These are phyloP conservation scores for Varecia variegata DNA, from an alignment of 2,797 vertebrate genomes.

Conservation along the genomic window DNA sequence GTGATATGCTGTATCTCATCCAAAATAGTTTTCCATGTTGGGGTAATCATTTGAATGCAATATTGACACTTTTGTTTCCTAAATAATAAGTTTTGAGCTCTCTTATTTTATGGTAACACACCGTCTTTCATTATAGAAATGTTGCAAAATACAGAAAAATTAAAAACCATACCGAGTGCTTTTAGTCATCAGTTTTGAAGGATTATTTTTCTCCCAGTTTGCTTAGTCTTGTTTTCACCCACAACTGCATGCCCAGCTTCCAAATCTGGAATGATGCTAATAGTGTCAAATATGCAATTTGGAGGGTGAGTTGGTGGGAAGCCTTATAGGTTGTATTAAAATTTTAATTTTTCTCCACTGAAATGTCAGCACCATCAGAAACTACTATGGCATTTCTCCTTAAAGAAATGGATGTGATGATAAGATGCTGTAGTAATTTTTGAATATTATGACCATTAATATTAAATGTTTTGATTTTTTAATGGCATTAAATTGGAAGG, in stretches of 20 bases:
- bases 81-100: constrained; percentile 14
- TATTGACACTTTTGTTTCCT: constrained; percentile 5
- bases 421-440: not conserved
- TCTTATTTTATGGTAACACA: constrained; percentile 11
- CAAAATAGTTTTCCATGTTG: not conserved
- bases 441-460: not conserved
- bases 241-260: not conserved
- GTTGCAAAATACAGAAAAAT: not conserved
- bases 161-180: not conserved
- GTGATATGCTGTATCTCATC: not conserved
- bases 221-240: not conserved
- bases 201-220: not conserved
- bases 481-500: not conserved
- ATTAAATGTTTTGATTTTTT: not conserved
- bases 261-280: constrained; percentile 9
- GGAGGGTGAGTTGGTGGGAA: not conserved
- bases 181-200: constrained; percentile 3
- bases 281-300: constrained; percentile 5
- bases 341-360: constrained; percentile 5
- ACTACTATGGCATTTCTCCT: not conserved
- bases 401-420: not conserved
- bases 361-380: constrained; percentile 1
- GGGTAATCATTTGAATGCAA: constrained; percentile 12
- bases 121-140: constrained; percentile 10
- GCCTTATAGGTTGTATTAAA: not conserved